These are phyloP conservation scores for Galerucella pusilla DNA, from an alignment of 2,888 invertebrate species.

Conservation along the genomic window DNA sequence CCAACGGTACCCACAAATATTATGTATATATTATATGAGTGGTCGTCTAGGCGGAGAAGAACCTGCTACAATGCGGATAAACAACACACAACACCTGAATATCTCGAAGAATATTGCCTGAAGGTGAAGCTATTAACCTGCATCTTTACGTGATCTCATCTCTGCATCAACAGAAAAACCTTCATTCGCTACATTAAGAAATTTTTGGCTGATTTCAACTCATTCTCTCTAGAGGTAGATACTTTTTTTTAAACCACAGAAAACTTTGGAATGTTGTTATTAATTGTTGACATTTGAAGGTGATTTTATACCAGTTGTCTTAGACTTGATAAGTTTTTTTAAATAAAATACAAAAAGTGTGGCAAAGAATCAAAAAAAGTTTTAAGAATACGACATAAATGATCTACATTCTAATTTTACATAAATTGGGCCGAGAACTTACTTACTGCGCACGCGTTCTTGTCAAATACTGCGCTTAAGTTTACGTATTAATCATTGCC, in stretches of 20 bases:
- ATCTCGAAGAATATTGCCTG: slow-evolving; percentile 36
- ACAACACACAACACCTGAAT: slow-evolving; percentile 41
- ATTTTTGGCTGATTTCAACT: slow-evolving; percentile 19
- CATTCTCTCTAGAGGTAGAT: slow-evolving; percentile 7
- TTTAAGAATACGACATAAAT: no score
- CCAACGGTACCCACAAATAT: slow-evolving; percentile 9
- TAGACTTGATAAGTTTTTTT: not conserved
- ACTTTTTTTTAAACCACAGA: not conserved
- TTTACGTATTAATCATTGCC: no score
- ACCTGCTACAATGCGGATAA: slow-evolving; percentile 51
- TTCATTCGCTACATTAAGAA: slow-evolving; percentile 32
- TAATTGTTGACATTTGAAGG: no score
- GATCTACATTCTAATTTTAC: no score
- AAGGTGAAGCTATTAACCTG: slow-evolving; percentile 48
- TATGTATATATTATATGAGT: slow-evolving; percentile 22
- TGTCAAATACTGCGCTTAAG: no score
- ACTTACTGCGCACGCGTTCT: no score
- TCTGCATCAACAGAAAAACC: slow-evolving; percentile 39
- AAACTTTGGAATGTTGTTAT: slow-evolving; percentile 3
- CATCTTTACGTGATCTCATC: slow-evolving; percentile 43
- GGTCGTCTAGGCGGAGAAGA: slow-evolving; percentile 34
- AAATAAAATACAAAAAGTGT: no score
- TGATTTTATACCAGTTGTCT: not conserved
- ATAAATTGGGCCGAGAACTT: no score
- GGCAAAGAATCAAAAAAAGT: no score